phyloP scores from a whole-genome alignment of 1,140 invertebrate genomes.

The Sitodiplosis mosellana region DNA sequence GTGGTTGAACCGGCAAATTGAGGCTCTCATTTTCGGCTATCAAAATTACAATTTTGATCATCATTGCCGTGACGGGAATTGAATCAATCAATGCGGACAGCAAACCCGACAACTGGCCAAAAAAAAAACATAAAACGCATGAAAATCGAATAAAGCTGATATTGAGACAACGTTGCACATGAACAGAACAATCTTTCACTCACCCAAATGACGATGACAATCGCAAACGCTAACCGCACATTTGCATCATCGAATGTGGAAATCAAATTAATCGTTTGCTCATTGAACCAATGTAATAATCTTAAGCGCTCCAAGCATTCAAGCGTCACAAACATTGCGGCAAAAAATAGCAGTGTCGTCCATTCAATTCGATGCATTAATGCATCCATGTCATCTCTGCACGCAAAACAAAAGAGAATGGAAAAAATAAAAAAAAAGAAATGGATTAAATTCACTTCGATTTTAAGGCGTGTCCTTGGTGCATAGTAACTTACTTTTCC shows the following conservation, averaged over 20 bases:
- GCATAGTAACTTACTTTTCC: conserved; percentile 7
- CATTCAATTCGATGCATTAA: conserved; percentile 58
- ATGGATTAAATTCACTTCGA: too few species aligned
- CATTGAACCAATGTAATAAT: conserved; percentile 49
- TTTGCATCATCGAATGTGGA: conserved; percentile 33
- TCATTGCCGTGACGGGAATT: conserved; percentile 65
- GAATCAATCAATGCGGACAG: conserved; percentile 67
- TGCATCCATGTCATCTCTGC: conserved; percentile 41
- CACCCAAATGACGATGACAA: conserved; percentile 50
- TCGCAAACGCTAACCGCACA: conserved; percentile 43
- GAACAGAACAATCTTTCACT: not conserved
- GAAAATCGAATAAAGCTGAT: not conserved
- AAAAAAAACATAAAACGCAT: too few species aligned
- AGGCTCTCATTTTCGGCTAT: conserved; percentile 39
- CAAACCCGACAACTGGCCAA: conserved; percentile 41
- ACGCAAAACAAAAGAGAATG: not conserved
- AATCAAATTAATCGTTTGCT: conserved; percentile 43
- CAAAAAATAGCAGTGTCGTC: conserved; percentile 63
- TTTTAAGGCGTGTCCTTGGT: too few species aligned
- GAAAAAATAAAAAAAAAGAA: too few species aligned
- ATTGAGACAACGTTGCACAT: not conserved
- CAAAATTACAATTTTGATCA: conserved; percentile 49
- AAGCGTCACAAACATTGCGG: conserved; percentile 65
- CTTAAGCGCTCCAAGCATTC: conserved; percentile 51
- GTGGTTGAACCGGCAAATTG: conserved; percentile 42